Percentiles rank a stretch among this genome's conserved stretches.
phyloP scores from a whole-genome alignment of 2,113 vertebrate species.

The Alaudala cheleensis region DNA sequence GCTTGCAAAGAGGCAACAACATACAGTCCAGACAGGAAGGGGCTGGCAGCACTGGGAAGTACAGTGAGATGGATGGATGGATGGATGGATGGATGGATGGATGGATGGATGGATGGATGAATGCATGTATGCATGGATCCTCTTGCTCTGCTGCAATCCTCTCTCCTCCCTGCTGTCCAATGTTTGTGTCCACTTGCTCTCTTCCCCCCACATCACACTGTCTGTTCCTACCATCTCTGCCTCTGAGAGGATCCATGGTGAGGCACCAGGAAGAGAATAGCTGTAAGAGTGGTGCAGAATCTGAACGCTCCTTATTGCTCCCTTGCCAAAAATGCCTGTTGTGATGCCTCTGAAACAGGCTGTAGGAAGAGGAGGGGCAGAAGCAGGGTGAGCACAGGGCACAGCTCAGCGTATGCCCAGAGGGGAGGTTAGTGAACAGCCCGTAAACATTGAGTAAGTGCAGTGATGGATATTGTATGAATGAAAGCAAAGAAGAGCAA shows the following conservation, averaged over 20 bases:
- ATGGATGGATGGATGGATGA: neutral
- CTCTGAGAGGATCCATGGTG: neutral
- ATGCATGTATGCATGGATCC: neutral
- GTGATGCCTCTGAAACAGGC: neutral
- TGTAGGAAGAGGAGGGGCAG: neutral
- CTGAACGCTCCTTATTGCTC: fast-evolving
- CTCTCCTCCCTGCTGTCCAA: fast-evolving
- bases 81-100: neutral
- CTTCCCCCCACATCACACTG: fast-evolving
- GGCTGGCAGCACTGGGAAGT: neutral
- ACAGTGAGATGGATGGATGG: fast-evolving
- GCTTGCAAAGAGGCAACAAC: neutral
- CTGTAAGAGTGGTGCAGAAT: neutral
- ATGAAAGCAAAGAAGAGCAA: neutral
- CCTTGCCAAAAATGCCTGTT: neutral
- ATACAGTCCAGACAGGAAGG: neutral
- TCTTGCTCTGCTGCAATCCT: neutral
- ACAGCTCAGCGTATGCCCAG: fast-evolving
- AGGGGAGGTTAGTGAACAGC: neutral
- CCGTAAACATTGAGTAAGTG: neutral
- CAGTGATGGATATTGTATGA: neutral
- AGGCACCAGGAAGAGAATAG: neutral
- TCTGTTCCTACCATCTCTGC: neutral
- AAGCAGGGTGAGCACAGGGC: neutral
- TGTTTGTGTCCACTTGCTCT: fast-evolving